Evolutionary conservation across 1,140 invertebrate genomes (phyloP).

Genomic region (Globodera rostochiensis): DNA sequence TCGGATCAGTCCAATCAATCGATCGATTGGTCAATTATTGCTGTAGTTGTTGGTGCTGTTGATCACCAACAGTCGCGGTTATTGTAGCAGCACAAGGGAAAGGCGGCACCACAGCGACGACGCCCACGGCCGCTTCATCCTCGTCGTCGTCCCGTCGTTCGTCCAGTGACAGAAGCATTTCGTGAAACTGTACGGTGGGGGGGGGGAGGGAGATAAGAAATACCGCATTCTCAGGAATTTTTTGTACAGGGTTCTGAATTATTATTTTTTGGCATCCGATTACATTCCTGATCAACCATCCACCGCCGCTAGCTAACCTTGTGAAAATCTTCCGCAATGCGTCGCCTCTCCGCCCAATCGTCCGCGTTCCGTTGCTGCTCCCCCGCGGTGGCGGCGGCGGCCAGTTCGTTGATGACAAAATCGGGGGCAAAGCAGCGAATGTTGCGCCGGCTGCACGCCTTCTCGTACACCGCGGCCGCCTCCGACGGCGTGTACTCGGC

Average conservation of each 20-base stretch:
- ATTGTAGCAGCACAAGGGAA: background rate
- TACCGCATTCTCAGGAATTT: background rate
- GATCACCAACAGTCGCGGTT: no score
- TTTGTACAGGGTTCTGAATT: slow-evolving; percentile 12
- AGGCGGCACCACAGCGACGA: background rate
- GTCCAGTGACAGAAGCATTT: slow-evolving; percentile 59
- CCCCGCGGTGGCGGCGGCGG: slow-evolving; percentile 36
- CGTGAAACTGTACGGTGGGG: slow-evolving; percentile 48
- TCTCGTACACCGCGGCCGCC: slow-evolving; percentile 91
- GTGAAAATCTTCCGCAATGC: slow-evolving; percentile 49
- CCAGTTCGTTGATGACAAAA: slow-evolving; percentile 50
- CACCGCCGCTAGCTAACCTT: slow-evolving; percentile 22
- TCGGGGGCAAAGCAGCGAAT: slow-evolving; percentile 56
- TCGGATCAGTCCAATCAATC: no score
- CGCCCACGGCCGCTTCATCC: slow-evolving; percentile 8
- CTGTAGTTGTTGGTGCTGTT: no score
- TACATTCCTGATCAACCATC: slow-evolving; percentile 27
- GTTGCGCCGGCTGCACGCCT: slow-evolving; percentile 73
- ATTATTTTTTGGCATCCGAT: background rate
- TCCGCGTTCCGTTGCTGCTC: slow-evolving; percentile 18
- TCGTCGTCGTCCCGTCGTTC: slow-evolving; percentile 47
- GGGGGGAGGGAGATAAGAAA: background rate
- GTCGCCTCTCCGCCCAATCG: slow-evolving; percentile 2
- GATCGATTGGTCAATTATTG: no score
- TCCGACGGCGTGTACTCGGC: slow-evolving; percentile 93